Evolutionary conservation across 1,140 invertebrate genomes (phyloP).

Genomic region (Bombus ignitus): DNA sequence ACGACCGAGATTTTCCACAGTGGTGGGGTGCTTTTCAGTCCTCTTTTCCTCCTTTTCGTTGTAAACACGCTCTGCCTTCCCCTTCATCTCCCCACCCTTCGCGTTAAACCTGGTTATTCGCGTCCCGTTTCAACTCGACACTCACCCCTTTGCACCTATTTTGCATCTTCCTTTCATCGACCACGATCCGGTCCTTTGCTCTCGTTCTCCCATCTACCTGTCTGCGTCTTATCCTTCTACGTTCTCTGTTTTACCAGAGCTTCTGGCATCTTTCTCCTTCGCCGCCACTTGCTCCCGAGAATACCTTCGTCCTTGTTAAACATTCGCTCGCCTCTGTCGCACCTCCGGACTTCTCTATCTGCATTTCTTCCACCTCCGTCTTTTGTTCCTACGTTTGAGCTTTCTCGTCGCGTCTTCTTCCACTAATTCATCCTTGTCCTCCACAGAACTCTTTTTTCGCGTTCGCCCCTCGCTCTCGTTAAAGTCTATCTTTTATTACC

Average conservation of each 20-base stretch:
- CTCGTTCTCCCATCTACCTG: background rate
- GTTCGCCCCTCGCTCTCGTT: background rate
- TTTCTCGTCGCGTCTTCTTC: background rate
- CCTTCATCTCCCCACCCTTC: background rate
- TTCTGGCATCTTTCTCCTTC: constrained; percentile 23
- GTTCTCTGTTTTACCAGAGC: constrained; percentile 12
- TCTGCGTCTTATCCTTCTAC: constrained; percentile 12
- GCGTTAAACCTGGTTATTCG: constrained; percentile 20
- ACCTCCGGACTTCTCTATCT: background rate
- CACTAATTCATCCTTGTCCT: constrained; percentile 17
- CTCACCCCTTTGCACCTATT: constrained; percentile 37
- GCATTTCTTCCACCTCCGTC: background rate
- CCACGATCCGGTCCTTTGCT: constrained; percentile 30
- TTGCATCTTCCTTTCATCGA: constrained; percentile 53
- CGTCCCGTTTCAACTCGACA: constrained; percentile 10
- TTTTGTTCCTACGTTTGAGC: background rate
- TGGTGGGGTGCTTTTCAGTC: constrained; percentile 53
- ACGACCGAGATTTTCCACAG: constrained; percentile 57
- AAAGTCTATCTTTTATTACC: constrained; percentile 2
- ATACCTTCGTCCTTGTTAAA: constrained; percentile 6
- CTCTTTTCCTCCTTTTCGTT: constrained; percentile 57
- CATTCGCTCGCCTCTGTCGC: background rate
- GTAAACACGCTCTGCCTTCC: constrained; percentile 33
- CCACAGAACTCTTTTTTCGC: constrained; percentile 16
- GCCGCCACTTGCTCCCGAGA: constrained; percentile 3